Evolutionary conservation across 2,113 vertebrate species (phyloP), one percentile per base, ranked within the genome.

Genomic region (Phainopepla nitens): DNA sequence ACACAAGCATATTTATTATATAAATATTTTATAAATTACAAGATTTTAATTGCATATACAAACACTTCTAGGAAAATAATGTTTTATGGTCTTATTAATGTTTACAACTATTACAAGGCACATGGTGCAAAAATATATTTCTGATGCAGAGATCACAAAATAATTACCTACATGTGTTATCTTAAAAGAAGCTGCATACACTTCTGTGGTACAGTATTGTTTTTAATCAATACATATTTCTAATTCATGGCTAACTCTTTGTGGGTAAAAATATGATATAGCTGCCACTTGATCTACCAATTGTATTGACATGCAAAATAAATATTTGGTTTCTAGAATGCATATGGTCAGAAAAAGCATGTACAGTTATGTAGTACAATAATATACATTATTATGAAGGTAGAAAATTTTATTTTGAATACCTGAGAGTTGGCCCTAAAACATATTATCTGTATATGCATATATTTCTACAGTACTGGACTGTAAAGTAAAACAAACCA

Each of bases 51-150:
- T 93, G 97, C 76, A 82, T 96, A 97, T 87, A 61, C 97, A 97
- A 97, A 97, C 66, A 93, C 93, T 96, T 96, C 75, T 97, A 90
- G 81, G 95, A 96, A 97, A 96, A 97, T 88, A 95, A 80, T 54
- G 44, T 68, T 97, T 97, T 45, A 90, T 73, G 71, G 82, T 96
- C 53, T 78, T 90, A 94, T 94, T 96, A 95, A 95, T 91, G 88
- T 93, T 97, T 96, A 94, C 91, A 97, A 96, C 82, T 93, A 89
- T 96, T 96, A 95, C 90, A 97, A 97, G 98, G 98, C 98, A 99
- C 98, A 99, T 97, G 98, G 99, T 99, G 98, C 98, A 98, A 98
- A 98, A 98, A 97, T 98, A 98, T 96, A 97, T 98, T 98, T 99
- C 98, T 99, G 98, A 99, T 99, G 98, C 98, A 99, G 98, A 99